phyloP scores from a whole-genome alignment of 2,888 invertebrate genomes.

The Camponotus fellah region DNA sequence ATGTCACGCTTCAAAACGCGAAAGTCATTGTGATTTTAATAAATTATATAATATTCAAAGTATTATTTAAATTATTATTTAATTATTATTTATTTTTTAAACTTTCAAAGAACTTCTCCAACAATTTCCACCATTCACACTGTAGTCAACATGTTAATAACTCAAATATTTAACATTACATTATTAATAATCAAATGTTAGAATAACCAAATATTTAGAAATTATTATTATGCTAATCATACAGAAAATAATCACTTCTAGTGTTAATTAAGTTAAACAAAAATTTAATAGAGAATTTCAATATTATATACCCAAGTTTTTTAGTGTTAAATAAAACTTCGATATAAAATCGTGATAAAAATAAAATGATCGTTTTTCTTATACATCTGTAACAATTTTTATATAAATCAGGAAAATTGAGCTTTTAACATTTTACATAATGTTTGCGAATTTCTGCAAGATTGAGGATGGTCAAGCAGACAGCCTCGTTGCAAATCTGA shows the following conservation, averaged over 20 bases:
- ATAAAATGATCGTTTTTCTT: background rate
- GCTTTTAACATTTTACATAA: background rate
- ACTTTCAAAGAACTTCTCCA: background rate
- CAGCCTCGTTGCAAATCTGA: background rate
- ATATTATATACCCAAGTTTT: background rate
- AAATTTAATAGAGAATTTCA: background rate
- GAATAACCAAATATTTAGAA: background rate
- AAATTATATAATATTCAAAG: background rate
- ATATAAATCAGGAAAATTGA: background rate
- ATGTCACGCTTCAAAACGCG: background rate
- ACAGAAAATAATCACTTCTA: background rate
- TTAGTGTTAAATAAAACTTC: background rate
- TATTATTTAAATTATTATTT: background rate
- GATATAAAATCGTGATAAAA: background rate
- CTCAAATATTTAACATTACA: background rate
- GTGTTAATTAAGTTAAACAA: background rate
- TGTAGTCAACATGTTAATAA: constrained; percentile 9
- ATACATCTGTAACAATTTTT: background rate
- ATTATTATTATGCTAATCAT: background rate
- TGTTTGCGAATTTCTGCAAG: constrained; percentile 22
- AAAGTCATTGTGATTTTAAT: background rate
- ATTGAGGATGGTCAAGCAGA: background rate
- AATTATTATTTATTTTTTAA: background rate
- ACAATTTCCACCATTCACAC: background rate
- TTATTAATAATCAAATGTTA: background rate